These are phyloP conservation scores for Linurgus olivaceus DNA, from an alignment of 2,797 vertebrate species.

Conservation along the genomic window DNA sequence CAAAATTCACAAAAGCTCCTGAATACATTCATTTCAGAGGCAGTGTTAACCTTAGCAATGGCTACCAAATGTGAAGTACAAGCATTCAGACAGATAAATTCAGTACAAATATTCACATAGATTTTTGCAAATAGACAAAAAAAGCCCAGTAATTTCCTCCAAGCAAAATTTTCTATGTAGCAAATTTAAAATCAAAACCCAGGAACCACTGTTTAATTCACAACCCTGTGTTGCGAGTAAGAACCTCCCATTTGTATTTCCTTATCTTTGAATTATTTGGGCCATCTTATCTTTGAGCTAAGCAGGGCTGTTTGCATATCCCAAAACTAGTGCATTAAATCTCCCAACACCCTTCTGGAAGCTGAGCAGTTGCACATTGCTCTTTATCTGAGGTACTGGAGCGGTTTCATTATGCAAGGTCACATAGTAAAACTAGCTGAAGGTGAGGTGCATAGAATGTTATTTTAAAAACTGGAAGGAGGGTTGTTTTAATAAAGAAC, in stretches of 20 bases:
- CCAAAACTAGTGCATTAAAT: neutral
- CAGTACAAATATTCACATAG: neutral
- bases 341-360: conserved; percentile 15
- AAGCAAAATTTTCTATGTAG: neutral
- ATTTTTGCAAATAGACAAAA: neutral
- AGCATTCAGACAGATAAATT: neutral
- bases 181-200: neutral
- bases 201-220: neutral
- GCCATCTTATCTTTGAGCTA: conserved; percentile 17
- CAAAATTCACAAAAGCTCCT: neutral
- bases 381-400: conserved; percentile 12
- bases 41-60: neutral
- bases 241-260: neutral
- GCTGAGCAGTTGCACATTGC: neutral
- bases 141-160: neutral
- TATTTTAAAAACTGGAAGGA: neutral
- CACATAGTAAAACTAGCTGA: neutral
- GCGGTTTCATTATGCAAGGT: neutral
- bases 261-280: conserved; percentile 44
- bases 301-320: conserved; percentile 10
- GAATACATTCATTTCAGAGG: neutral
- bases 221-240: neutral
- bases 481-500: conserved; percentile 31
- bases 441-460: neutral
- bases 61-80: neutral